Conservation (phyloP, 2,113 vertebrate genomes). For the Geothlypis trichas region DNA sequence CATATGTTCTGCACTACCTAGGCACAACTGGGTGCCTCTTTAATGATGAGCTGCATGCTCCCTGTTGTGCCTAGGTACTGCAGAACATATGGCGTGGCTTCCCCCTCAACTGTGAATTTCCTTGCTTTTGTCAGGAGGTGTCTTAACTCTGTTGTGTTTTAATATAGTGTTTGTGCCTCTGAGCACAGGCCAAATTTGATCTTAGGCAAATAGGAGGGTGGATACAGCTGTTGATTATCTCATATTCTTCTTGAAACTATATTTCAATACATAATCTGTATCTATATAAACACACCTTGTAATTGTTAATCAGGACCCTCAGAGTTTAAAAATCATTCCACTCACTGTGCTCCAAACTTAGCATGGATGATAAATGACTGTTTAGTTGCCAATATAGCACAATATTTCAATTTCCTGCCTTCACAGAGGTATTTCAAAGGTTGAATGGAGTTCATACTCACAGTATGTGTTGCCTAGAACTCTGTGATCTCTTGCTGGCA, state of each 20-base stretch:
- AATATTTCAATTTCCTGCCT: constrained; percentile 97
- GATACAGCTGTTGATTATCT: constrained; percentile 67
- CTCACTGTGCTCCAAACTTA: constrained; percentile 65
- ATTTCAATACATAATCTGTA: constrained; percentile 50
- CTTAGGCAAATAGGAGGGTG: constrained; percentile 59
- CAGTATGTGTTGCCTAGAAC: constrained; percentile 88
- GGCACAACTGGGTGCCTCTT: constrained; percentile 82
- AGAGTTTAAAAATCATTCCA: constrained; percentile 60
- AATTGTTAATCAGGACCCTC: constrained; percentile 69
- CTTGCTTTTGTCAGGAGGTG: constrained; percentile 79
- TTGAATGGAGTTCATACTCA: constrained; percentile 90
- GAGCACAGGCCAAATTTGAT: constrained; percentile 64
- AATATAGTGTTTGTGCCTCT: constrained; percentile 70
- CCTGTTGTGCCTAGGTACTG: constrained; percentile 79
- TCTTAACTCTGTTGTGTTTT: constrained; percentile 75
- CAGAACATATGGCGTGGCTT: constrained; percentile 77
- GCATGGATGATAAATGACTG: constrained; percentile 86
- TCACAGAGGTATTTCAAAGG: constrained; percentile 87
- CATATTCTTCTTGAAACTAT: constrained; percentile 30
- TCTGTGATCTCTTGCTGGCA: constrained; percentile 75
- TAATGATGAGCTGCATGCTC: constrained; percentile 82
- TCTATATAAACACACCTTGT: constrained; percentile 46
- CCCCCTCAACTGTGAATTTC: constrained; percentile 73
- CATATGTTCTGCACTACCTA: constrained; percentile 81
- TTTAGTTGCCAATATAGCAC: constrained; percentile 85